Evolutionary conservation across 2,888 invertebrate species (phyloP), one percentile per base, ranked within the genome.

Genomic region (Synergus japonicus): DNA sequence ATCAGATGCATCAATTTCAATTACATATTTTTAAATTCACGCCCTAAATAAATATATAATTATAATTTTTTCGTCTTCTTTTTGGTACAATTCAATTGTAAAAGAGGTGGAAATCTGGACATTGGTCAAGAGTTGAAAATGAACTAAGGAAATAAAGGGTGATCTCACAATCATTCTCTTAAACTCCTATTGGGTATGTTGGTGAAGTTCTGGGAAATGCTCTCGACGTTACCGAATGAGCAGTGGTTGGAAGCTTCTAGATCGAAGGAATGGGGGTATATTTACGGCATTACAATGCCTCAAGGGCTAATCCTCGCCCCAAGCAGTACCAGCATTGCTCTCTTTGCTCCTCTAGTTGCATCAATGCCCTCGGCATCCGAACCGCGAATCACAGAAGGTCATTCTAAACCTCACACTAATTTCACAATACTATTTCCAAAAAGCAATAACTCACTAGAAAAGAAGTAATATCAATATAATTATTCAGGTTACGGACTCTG

Each of bases 241-340:
- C 82, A 82, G 83, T 82, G 86, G 85, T 87, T 86, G 83, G 83
- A 66, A 79, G 78, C 79, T 44, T 76, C 76, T 81, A 78, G 83
- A 82, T 76, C 76, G 78, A 77, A 7, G 76, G 15, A 80, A 81
- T 60, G 82, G 85, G 89, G 85, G 85, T 89, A 89, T 92, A 92
- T 92, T 92, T 92, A 92, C 91, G 91, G 91, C 88, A 90, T 90
- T 92, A 91, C 92, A 91, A 91, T 92, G 88, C 92, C 92, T 91
- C 86, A 87, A 84, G 91, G 91, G 89, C 91, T 91, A 90, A 90
- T 90, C 90, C 90, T 88, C 86, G 87, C 88, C 88, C 86, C 84
- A 85, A 84, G 86, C 87, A 84, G 81, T 85, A 79, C 84, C 85
- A 83, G 85, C 83, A 82, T 82, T 81, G 82, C 82, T 78, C 83